Conservation (phyloP, 2,797 vertebrate species). For the Cryptoprocta ferox region DNA sequence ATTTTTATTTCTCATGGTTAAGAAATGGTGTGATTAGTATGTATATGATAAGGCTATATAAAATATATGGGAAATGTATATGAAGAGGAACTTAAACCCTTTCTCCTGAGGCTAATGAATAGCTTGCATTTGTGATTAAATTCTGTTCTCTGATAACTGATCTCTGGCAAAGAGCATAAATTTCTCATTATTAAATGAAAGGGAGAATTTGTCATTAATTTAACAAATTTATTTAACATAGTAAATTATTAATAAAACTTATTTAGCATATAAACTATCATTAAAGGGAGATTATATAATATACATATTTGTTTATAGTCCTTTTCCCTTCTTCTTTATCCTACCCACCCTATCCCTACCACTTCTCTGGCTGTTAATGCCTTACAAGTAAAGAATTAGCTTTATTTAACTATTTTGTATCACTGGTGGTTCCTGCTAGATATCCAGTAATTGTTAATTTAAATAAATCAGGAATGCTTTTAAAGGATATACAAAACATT, state of each 20-base stretch:
- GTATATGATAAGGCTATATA: background rate
- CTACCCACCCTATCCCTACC: rapidly evolving
- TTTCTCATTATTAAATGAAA: conserved; percentile 13
- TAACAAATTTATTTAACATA: background rate
- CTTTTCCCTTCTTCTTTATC: background rate
- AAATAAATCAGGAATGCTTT: conserved; percentile 6
- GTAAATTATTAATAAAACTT: background rate
- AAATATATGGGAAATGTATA: background rate
- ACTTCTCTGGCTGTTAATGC: background rate
- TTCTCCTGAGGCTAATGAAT: background rate
- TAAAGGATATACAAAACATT: background rate
- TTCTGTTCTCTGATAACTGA: background rate
- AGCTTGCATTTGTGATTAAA: background rate
- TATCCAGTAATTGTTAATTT: background rate
- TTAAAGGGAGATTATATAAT: background rate
- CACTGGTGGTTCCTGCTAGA: background rate
- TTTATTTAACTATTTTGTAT: background rate
- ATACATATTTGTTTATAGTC: background rate
- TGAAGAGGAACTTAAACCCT: background rate
- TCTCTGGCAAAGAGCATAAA: background rate
- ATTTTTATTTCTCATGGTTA: background rate
- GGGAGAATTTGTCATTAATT: background rate
- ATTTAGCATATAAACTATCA: background rate
- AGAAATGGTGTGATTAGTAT: background rate
- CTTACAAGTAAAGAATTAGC: background rate